These are phyloP conservation scores for Rhagoletis zephyria DNA, from an alignment of 1,140 invertebrate species.

Conservation along the genomic window DNA sequence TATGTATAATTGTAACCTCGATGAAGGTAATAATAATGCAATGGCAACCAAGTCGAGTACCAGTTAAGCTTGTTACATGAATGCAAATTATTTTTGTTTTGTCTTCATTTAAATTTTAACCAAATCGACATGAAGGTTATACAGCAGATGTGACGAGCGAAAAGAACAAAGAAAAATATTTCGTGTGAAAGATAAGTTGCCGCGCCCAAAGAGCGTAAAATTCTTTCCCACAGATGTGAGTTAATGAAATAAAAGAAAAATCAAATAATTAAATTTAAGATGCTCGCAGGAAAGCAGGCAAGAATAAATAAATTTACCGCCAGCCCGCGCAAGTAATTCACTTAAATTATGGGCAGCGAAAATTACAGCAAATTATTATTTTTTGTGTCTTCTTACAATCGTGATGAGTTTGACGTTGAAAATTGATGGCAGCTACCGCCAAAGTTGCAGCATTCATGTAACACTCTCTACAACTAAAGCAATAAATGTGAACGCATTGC, in stretches of 20 bases:
- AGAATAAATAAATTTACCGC: neutral
- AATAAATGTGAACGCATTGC: neutral
- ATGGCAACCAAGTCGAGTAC: neutral
- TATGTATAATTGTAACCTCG: neutral
- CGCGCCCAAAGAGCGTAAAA: neutral
- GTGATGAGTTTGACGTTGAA: neutral
- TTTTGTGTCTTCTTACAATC: constrained; percentile 33
- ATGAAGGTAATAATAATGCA: neutral
- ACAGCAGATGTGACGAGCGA: neutral
- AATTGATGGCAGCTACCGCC: constrained; percentile 48
- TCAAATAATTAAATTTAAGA: neutral
- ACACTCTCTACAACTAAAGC: neutral
- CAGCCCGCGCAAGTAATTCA: constrained; percentile 22
- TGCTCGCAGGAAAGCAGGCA: too few species aligned
- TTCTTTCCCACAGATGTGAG: neutral
- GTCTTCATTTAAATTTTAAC: neutral
- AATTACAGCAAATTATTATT: neutral
- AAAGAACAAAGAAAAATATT: constrained; percentile 9
- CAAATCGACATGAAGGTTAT: constrained; percentile 13
- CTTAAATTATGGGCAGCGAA: constrained; percentile 1
- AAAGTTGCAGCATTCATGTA: constrained; percentile 17
- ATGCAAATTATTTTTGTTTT: neutral
- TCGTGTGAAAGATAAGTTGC: constrained; percentile 19
- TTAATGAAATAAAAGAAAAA: neutral
- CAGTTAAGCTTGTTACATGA: neutral